Base-by-base conservation (phyloP, 2,888 invertebrate species). In the Aphelenchoides bicaudatus region DNA sequence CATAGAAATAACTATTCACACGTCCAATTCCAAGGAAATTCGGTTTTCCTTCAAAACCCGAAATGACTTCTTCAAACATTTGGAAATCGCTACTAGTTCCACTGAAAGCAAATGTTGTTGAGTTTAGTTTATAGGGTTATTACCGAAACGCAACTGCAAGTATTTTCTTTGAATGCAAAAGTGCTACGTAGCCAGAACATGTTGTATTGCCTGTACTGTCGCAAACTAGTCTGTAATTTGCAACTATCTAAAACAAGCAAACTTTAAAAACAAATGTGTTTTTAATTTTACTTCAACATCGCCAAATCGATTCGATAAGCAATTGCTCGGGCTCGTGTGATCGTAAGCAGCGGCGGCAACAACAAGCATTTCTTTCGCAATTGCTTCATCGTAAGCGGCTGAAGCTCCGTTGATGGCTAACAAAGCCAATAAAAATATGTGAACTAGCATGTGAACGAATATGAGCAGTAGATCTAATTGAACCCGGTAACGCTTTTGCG, bases 321-420 rank as follows among this genome's bases (percentile, higher is more conserved):
- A 58, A 16, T n/a, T 4, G 16, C 47, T n/a, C n/a, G 58, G 46
- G 10, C n/a, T n/a, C n/a, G 23, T 16, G 23, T 30, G 46, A n/a
- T 43, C 16, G 47, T 58, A 58, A 34, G 58, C 58, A 27, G 58
- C 58, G 38, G 58, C 56, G 13, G 58, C 39, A 25, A 58, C 23
- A 6, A 31, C 25, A n/a, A 52, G 1, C 50, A 54, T 50, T 28
- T 38, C n/a, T 30, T 39, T 51, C 21, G 52, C 52, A 2, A 38
- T 8, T 2, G 10, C 13, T 8, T 51, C 52, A 28, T 51, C 16
- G 25, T 51, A 51, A 6, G 43, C 21, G 25, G n/a, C 34, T 13
- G 34, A 13, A 34, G 13, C 16, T 16, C 13, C 34, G 16, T 13
- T 16, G 16, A 34, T 34, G 16, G 34, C 34, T 34, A 34, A 13